Evolutionary conservation across 1,140 invertebrate genomes (phyloP).

Genomic region (Ips nitidus): DNA sequence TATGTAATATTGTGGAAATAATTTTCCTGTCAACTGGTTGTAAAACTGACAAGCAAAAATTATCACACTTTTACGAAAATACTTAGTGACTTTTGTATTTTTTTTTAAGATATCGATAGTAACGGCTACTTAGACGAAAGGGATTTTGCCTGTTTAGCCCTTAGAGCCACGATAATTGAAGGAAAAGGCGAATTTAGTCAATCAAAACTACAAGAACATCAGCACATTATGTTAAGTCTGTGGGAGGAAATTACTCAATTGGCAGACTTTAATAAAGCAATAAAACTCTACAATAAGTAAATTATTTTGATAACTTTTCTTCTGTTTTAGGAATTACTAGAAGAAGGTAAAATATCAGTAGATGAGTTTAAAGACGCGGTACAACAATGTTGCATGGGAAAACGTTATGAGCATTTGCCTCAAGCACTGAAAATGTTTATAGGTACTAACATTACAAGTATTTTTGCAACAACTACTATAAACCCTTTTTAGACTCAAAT

Average conservation of each 20-base stretch:
- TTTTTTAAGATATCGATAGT: constrained; percentile 73
- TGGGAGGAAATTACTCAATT: constrained; percentile 83
- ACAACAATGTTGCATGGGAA: constrained; percentile 76
- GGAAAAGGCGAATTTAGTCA: constrained; percentile 77
- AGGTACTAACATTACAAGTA: constrained; percentile 9
- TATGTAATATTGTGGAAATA: background rate
- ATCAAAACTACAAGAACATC: constrained; percentile 69
- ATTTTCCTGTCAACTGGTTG: background rate
- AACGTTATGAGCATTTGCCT: constrained; percentile 76
- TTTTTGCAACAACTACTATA: background rate
- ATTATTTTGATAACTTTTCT: background rate
- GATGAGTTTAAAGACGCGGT: constrained; percentile 82
- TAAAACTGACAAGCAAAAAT: background rate
- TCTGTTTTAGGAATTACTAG: constrained; percentile 49
- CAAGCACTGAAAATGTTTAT: constrained; percentile 80
- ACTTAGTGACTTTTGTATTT: background rate
- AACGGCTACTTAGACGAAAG: constrained; percentile 78
- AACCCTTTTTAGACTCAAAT: constrained; percentile 60
- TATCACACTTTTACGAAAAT: background rate
- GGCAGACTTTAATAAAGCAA: constrained; percentile 82
- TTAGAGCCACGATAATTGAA: constrained; percentile 77
- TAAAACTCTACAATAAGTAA: constrained; percentile 3
- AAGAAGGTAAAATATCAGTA: constrained; percentile 78
- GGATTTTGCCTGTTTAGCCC: constrained; percentile 78
- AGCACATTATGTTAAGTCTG: constrained; percentile 77